Evolutionary conservation across 2,113 vertebrate genomes (phyloP), one percentile per base, ranked within the genome.

Genomic region (Eleginops maclovinus): DNA sequence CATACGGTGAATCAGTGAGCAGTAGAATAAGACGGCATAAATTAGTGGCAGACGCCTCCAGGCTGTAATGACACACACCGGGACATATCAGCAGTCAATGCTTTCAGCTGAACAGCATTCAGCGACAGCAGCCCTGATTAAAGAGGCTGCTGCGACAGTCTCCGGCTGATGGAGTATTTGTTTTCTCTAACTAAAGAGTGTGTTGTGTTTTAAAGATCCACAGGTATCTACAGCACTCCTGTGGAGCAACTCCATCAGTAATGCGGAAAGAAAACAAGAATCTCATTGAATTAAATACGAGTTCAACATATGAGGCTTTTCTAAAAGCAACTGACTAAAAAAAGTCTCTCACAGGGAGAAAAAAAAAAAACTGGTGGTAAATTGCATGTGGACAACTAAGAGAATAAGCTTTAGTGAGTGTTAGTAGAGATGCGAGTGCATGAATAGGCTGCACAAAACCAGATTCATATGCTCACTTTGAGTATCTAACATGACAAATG

Each of bases 131-230:
- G 74, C 71, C 65, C 73, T 89, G 88, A 91, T 92, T 87, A 87
- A 91, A 88, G 65, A 81, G 81, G 73, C 72, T 85, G 79, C 78
- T 9, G 79, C 75, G 36, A 78, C 83, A 80, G 66, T 41, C 58
- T 47, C 61, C 36, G 60, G 59, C 75, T 87, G 88, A 90, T 85
- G 84, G 75, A 90, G 78, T 72, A 80, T 87, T 88, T 85, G 81
- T 88, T 88, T 87, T 83, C 75, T 68, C 82, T 62, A 83, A 81
- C 72, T 74, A 83, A 89, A 70, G 44, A 50, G 31, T 65, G 63
- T 79, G 76, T 62, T 72, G 72, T 81, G 76, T 80, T 88, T 88
- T 71, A 17, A 79, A 68, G 81, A 87, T 80, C 90, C 13, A 47
- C 72, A 75, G 81, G 89, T 88, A 62, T 72, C 74, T 17, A 8